These are phyloP conservation scores for Calidris pugnax DNA, from an alignment of 2,113 vertebrate genomes.

Conservation along the genomic window DNA sequence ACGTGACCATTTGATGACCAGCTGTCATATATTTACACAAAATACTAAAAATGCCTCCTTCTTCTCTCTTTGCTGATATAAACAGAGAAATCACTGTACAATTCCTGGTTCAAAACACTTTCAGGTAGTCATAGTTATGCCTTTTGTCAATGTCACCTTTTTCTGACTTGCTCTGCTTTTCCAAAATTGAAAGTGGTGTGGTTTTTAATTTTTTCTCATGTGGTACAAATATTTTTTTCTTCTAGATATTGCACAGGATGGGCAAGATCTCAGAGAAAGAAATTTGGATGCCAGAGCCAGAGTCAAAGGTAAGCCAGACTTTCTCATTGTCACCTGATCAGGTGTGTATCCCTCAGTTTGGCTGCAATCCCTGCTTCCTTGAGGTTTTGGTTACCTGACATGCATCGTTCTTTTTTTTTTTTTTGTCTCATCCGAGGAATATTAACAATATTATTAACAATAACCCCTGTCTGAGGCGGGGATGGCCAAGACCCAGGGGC, in stretches of 20 bases:
- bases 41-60: not conserved
- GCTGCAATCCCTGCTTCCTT: rapidly evolving
- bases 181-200: not conserved
- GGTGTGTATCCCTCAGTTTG: not conserved
- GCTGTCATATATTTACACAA: not conserved
- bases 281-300: conserved; percentile 86
- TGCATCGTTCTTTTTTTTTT: not conserved
- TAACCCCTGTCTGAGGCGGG: not conserved
- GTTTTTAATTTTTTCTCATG: not conserved
- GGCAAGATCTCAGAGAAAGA: conserved; percentile 83
- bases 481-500: not conserved
- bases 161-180: not conserved
- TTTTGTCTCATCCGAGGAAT: not conserved
- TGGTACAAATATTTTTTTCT: conserved; percentile 5
- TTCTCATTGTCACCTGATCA: not conserved
- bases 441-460: too few relatives aligned
- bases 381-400: not conserved
- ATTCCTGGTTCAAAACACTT: not conserved
- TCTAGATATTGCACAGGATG: conserved; percentile 84
- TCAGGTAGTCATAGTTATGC: not conserved
- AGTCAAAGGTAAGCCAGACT: conserved; percentile 75
- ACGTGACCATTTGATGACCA: not conserved
- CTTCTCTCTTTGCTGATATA: not conserved
- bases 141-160: not conserved
- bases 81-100: not conserved